These are phyloP conservation scores for Leptarthrus brevirostris DNA, from an alignment of 2,888 invertebrate species.

Conservation along the genomic window DNA sequence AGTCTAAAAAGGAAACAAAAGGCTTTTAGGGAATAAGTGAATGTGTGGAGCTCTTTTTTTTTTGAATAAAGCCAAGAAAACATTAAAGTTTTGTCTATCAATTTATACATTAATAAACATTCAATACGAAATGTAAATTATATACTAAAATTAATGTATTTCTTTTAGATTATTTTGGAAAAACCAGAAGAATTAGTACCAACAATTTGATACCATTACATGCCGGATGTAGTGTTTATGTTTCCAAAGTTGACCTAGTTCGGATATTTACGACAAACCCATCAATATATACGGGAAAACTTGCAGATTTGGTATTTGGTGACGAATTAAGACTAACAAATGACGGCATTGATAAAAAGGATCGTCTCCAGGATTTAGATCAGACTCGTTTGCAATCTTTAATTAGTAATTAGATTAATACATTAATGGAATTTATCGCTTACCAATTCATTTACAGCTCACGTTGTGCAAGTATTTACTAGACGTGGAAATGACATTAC, in stretches of 20 bases:
- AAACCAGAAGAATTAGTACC: background rate
- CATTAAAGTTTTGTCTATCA: too few species aligned
- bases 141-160: background rate
- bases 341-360: slow-evolving; percentile 56
- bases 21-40: background rate
- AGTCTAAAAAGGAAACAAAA: background rate
- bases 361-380: slow-evolving; percentile 58
- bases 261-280: slow-evolving; percentile 63
- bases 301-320: slow-evolving; percentile 64
- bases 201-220: slow-evolving; percentile 62
- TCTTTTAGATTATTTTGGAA: slow-evolving; percentile 10
- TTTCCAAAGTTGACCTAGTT: slow-evolving; percentile 62
- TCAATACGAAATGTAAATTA: too few species aligned
- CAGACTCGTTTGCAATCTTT: slow-evolving; percentile 60
- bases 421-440: too few species aligned
- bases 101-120: too few species aligned
- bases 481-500: slow-evolving; percentile 61
- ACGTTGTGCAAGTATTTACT: slow-evolving; percentile 64
- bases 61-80: background rate
- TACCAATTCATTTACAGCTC: slow-evolving; percentile 62
- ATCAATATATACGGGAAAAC: slow-evolving; percentile 63
- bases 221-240: slow-evolving; percentile 63
- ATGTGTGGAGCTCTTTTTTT: background rate
- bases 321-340: slow-evolving; percentile 58
- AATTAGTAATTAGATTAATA: slow-evolving; percentile 60